Percentiles rank a stretch among this genome's conserved stretches.
These are phyloP conservation scores for Pimephales promelas DNA, from an alignment of 2,113 vertebrate species.

Conservation along the genomic window DNA sequence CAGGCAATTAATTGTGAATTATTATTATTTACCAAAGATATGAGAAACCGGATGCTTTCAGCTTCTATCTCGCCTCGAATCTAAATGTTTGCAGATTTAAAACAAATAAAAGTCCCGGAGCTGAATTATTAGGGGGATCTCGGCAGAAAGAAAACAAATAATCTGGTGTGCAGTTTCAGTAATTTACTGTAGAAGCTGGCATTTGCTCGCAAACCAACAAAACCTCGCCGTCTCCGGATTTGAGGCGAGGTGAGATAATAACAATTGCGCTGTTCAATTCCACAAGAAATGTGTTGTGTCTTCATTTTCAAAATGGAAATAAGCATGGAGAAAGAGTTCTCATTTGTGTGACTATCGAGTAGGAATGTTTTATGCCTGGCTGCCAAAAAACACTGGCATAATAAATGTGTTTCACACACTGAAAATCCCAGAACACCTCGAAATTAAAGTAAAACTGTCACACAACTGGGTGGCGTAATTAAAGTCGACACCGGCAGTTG, in stretches of 20 bases:
- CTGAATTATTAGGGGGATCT: constrained; percentile 59
- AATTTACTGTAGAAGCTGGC: constrained; percentile 58
- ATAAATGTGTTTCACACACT: background rate
- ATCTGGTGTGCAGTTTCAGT: constrained; percentile 49
- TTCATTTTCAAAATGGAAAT: constrained; percentile 3
- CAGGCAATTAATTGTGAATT: constrained; percentile 3
- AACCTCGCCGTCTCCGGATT: background rate
- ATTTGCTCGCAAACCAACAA: constrained; percentile 62
- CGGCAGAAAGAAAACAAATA: constrained; percentile 51
- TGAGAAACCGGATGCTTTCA: background rate
- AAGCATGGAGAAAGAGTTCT: background rate
- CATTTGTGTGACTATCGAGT: background rate
- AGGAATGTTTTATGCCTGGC: background rate
- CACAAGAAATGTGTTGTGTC: background rate
- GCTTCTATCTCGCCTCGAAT: constrained; percentile 8
- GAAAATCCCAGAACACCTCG: background rate
- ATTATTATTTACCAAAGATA: constrained; percentile 17
- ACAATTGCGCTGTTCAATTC: background rate
- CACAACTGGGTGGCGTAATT: background rate
- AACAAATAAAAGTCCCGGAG: constrained; percentile 52
- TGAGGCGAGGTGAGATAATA: background rate
- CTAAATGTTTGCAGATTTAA: background rate
- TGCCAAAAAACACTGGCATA: background rate
- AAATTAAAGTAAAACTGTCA: constrained; percentile 14
- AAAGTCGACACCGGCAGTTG: background rate